These are phyloP conservation scores for Eufriesea mexicana DNA, from an alignment of 1,140 invertebrate species.

Conservation along the genomic window DNA sequence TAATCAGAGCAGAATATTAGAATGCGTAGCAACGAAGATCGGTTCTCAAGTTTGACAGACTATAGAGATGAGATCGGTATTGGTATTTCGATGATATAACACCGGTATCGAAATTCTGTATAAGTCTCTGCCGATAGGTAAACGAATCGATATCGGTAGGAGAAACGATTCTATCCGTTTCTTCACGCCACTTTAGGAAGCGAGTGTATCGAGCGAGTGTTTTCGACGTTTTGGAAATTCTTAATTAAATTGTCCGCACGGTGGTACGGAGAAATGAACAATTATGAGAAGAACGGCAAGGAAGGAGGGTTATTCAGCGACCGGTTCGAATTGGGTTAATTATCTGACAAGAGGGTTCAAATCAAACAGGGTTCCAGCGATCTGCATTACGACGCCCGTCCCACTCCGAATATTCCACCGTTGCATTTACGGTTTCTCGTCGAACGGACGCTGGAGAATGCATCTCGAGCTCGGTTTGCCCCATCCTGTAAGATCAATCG, in stretches of 20 bases:
- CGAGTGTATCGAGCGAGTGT: not conserved
- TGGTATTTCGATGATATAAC: too few relatives aligned
- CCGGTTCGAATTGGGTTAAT: slow-evolving; percentile 44
- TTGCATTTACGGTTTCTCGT: slow-evolving; percentile 18
- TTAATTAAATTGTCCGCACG: slow-evolving; percentile 18
- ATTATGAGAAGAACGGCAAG: slow-evolving; percentile 10
- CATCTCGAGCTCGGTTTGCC: not conserved
- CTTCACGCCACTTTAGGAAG: too few relatives aligned
- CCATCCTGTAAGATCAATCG: not conserved
- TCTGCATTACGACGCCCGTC: slow-evolving; percentile 31
- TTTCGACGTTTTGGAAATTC: not conserved
- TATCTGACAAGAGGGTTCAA: slow-evolving; percentile 36
- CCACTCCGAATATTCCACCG: slow-evolving; percentile 4
- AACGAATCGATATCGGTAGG: not conserved
- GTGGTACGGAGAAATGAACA: slow-evolving; percentile 1
- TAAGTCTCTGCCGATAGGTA: not conserved
- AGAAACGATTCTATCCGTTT: not conserved
- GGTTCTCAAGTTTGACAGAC: too few relatives aligned
- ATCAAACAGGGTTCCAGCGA: slow-evolving; percentile 30
- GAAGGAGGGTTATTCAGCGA: slow-evolving; percentile 19
- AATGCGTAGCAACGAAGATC: too few relatives aligned
- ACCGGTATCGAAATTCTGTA: too few relatives aligned
- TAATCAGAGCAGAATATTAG: too few relatives aligned
- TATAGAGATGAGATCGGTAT: too few relatives aligned
- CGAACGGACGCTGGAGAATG: not conserved